A percentile compares a stretch with the other conserved stretches of the same genome.
Conservation (phyloP, 2,888 invertebrate species). For the Andrena bicolor region DNA sequence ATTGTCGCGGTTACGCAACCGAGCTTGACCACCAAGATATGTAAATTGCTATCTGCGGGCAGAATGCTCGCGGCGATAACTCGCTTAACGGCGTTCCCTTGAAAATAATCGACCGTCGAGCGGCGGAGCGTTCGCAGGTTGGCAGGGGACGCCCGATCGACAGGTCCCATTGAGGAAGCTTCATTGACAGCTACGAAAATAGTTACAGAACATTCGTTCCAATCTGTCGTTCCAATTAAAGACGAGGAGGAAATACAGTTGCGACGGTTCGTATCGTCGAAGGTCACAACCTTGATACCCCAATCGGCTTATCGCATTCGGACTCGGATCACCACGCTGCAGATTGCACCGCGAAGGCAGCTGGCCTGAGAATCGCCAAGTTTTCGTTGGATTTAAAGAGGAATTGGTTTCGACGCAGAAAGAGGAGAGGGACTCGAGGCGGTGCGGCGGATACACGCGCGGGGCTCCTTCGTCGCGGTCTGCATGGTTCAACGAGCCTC, state of each 20-base stretch:
- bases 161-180: background rate
- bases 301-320: conserved; percentile 12
- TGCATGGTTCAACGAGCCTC: conserved; percentile 75
- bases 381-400: background rate
- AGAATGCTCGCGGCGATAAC: conserved; percentile 11
- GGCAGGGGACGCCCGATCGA: background rate
- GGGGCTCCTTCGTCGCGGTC: conserved; percentile 14
- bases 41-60: conserved; percentile 36
- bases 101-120: conserved; percentile 1
- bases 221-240: no score
- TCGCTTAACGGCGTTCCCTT: background rate
- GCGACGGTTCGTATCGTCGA: conserved; percentile 8
- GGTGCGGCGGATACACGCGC: background rate
- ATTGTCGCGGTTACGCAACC: conserved; percentile 48
- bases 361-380: background rate
- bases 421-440: background rate
- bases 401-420: background rate
- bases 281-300: conserved; percentile 3
- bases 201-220: no score
- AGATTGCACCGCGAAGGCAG: background rate
- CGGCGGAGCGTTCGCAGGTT: background rate
- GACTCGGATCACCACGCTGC: background rate
- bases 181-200: background rate
- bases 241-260: background rate
- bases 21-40: conserved; percentile 33